Base-by-base conservation (phyloP, 1,140 invertebrate genomes). In the Tetragnatha versicolor region DNA sequence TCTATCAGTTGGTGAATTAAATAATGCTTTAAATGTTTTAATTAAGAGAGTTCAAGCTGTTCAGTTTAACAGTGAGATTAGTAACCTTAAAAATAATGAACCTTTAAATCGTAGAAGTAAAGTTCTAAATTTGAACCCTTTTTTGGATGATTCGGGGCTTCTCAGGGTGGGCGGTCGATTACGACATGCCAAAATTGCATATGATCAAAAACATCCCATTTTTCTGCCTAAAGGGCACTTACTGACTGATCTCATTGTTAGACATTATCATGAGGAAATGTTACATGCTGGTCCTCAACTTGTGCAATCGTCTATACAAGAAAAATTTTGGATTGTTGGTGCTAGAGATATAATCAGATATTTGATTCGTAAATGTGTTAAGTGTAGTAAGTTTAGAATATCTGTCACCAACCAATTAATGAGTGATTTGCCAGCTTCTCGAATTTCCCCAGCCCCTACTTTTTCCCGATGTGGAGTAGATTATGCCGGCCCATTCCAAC, bases 401-500 rank as follows among this genome's bases (percentile, higher is more conserved):
- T 35, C 25, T 12, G 12, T 12, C 9, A 17, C 10, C 12, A 5
- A 31, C 31, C 9, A 7, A 29, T 22, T 27, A 37, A 63, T 63
- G 60, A 10, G 33, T 35, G 22, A 27, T 7, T 9, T 25, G 60
- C 25, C 7, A 10, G 7, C 53, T 7, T 20, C 53, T 12, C 55
- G 82, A 66, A 75, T 81, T 12, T 33, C 53, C 12, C 42, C 49
- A 47, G 27, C 80, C 25, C 53, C 53, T 12, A 60, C 81, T 0
- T 83, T 82, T 49, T 22, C 7, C 7, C n/a, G n/a, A n/a, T 22
- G 81, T 25, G 82, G 82, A 39, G 65, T 83, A 7, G 82, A 83
- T 63, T 83, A 58, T 45, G 76, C 80, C 12, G 82, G 82, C 20
- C 81, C 80, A 10, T 82, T 81, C 53, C 22, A 7, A 63, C 6